phyloP scores from a whole-genome alignment of 2,888 invertebrate species.

The Epicampocera succincta region DNA sequence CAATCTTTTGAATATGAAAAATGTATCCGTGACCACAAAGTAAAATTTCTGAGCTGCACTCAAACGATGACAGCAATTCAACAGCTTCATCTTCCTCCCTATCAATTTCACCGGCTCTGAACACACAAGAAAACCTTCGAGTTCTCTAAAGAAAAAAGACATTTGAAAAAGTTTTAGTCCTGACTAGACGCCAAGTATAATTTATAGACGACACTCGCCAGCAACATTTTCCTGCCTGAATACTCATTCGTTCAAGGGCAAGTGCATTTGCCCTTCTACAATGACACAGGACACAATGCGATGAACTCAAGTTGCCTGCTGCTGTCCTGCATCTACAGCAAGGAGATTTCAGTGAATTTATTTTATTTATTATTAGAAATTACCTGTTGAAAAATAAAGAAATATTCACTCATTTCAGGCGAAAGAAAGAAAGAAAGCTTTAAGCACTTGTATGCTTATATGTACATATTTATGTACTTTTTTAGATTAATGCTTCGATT shows the following conservation, averaged over 20 bases:
- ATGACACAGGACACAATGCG: constrained; percentile 39
- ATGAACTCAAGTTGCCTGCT: neutral
- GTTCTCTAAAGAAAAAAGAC: neutral
- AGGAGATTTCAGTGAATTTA: constrained; percentile 2
- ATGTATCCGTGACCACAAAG: too few species aligned
- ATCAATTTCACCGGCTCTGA: too few species aligned
- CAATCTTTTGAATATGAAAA: too few species aligned
- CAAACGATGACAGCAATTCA: too few species aligned
- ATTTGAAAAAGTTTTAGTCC: neutral
- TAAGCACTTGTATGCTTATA: neutral
- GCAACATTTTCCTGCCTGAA: neutral
- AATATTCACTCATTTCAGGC: constrained; percentile 10
- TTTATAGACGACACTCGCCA: neutral
- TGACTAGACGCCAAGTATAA: neutral
- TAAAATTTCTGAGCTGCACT: too few species aligned
- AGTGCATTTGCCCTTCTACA: constrained; percentile 33
- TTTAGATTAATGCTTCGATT: constrained; percentile 6
- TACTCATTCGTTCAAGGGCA: neutral
- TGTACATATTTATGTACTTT: neutral
- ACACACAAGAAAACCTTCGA: neutral
- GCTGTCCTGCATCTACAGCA: neutral
- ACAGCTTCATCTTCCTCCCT: too few species aligned
- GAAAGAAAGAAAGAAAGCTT: constrained; percentile 11
- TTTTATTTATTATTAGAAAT: constrained; percentile 32
- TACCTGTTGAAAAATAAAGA: constrained; percentile 57